Evolutionary conservation across 2,888 invertebrate species (phyloP).

Genomic region (Cartodere bifasciata): DNA sequence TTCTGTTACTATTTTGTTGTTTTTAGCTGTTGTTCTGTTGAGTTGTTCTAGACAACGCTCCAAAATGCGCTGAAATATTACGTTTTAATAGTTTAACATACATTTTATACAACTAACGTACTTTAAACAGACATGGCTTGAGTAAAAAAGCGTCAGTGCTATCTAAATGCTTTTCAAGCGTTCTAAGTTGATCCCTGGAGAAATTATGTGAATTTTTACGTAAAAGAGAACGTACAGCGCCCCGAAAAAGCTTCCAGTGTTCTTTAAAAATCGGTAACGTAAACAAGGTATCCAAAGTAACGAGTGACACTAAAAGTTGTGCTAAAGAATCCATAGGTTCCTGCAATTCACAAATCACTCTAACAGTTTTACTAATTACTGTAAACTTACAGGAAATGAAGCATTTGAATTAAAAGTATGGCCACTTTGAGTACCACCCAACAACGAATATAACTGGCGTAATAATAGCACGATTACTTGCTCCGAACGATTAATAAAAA

Average conservation of each 20-base stretch:
- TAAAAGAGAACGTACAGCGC: constrained; percentile 55
- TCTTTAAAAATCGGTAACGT: constrained; percentile 42
- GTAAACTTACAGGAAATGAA: constrained; percentile 29
- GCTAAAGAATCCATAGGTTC: constrained; percentile 44
- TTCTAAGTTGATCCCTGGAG: constrained; percentile 47
- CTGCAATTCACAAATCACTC: no score
- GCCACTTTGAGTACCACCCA: constrained; percentile 40
- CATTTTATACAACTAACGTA: no score
- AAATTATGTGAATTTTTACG: constrained; percentile 49
- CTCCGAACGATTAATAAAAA: constrained; percentile 57
- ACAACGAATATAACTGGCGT: constrained; percentile 61
- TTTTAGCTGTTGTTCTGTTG: no score
- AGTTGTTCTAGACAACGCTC: no score
- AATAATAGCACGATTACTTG: constrained; percentile 59
- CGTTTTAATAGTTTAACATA: no score
- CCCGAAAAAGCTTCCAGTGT: constrained; percentile 69
- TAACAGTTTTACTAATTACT: no score
- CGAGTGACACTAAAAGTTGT: constrained; percentile 51
- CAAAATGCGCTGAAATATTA: no score
- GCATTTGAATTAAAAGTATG: constrained; percentile 24
- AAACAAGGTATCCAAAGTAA: constrained; percentile 56
- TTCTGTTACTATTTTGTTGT: constrained; percentile 36
- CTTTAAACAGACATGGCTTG: no score
- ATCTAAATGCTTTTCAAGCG: constrained; percentile 33
- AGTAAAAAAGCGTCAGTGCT: no score